These are phyloP conservation scores for Actenoides hombroni DNA, from an alignment of 2,113 vertebrate species.

Conservation along the genomic window DNA sequence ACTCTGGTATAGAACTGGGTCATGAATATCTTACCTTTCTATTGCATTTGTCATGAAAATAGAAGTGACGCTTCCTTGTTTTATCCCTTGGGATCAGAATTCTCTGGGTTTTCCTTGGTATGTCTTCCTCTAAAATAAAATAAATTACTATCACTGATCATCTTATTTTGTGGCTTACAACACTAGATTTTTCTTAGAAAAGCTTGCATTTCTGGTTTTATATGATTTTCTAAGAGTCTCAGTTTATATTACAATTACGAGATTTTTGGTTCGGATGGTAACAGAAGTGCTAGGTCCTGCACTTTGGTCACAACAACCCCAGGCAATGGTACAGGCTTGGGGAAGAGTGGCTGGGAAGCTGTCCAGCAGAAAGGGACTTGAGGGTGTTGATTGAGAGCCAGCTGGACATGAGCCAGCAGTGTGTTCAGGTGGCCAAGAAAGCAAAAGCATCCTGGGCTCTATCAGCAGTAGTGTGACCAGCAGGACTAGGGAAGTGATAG, in stretches of 20 bases:
- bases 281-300: neutral
- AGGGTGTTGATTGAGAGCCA: too few relatives aligned
- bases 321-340: too few relatives aligned
- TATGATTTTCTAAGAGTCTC: neutral
- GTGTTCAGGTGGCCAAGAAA: too few relatives aligned
- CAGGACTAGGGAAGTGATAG: too few relatives aligned
- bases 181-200: neutral
- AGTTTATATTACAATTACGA: neutral
- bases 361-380: too few relatives aligned
- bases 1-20: neutral
- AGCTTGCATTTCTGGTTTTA: neutral
- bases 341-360: too few relatives aligned
- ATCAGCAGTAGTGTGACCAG: too few relatives aligned
- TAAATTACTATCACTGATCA: neutral
- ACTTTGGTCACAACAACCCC: too few relatives aligned
- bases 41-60: neutral
- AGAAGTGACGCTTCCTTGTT: neutral
- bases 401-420: too few relatives aligned
- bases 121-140: neutral
- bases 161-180: neutral
- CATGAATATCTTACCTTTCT: neutral
- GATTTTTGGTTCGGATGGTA: neutral
- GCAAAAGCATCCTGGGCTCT: too few relatives aligned
- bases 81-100: neutral
- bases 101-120: neutral